These are phyloP conservation scores for Eptesicus fuscus DNA, from an alignment of 2,113 vertebrate genomes.

Conservation along the genomic window DNA sequence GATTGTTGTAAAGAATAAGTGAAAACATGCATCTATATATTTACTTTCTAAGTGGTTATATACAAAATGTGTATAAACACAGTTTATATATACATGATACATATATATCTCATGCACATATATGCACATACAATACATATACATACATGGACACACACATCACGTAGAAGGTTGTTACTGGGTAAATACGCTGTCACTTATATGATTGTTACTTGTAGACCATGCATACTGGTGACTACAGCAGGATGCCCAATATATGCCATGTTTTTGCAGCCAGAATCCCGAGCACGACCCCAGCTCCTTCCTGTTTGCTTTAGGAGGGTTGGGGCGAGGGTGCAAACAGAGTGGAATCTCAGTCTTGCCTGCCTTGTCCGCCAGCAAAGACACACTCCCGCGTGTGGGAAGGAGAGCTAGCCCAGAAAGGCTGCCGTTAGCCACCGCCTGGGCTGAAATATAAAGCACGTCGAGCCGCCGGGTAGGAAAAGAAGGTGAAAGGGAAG, in stretches of 20 bases:
- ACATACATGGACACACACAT: not conserved
- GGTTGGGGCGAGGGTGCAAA: too few species aligned
- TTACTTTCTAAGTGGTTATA: not conserved
- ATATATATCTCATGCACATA: not conserved
- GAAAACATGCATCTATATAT: not conserved
- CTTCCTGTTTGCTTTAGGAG: not conserved
- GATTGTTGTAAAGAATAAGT: not conserved
- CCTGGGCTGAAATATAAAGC: not conserved
- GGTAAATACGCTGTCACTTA: not conserved
- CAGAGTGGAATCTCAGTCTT: not conserved
- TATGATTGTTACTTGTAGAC: not conserved
- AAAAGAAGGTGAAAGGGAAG: not conserved
- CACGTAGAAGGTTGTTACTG: not conserved
- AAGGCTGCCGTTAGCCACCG: not conserved
- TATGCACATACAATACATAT: not conserved
- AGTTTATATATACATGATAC: not conserved
- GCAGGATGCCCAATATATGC: not conserved
- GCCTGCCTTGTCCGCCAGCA: not conserved
- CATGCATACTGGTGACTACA: not conserved
- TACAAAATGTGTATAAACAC: not conserved
- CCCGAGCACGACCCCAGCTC: not conserved
- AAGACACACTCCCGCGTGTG: not conserved
- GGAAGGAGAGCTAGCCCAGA: not conserved
- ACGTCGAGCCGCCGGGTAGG: not conserved
- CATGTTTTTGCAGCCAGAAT: not conserved